Evolutionary conservation across 2,113 vertebrate species (phyloP).

Genomic region (Marmota monax): DNA sequence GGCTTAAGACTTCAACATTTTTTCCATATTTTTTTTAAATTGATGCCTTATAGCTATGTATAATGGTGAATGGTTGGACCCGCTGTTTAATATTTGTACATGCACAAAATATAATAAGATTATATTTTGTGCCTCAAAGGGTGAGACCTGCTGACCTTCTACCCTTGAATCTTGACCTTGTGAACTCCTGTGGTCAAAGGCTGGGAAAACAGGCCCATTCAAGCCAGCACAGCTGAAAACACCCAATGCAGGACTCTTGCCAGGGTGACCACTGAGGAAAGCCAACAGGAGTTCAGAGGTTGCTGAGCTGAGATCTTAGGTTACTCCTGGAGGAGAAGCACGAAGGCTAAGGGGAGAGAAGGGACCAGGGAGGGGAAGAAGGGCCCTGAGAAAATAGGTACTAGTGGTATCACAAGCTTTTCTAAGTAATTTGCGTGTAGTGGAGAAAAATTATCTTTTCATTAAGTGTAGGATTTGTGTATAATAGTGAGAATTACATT

Average conservation of each 20-base stretch:
- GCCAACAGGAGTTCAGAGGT: background rate
- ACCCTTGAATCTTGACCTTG: background rate
- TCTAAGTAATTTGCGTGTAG: background rate
- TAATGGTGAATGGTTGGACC: too few species aligned
- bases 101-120: too few species aligned
- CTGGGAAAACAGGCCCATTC: background rate
- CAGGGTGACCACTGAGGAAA: background rate
- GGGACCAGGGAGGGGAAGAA: too few species aligned
- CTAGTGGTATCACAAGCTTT: background rate
- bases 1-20: background rate
- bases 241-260: background rate
- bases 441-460: background rate
- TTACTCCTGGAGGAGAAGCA: background rate
- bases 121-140: background rate
- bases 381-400: background rate
- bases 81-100: too few species aligned
- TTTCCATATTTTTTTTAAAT: too few species aligned
- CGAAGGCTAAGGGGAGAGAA: accelerated
- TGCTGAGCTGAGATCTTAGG: background rate
- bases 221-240: background rate
- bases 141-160: background rate
- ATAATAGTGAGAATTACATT: conserved; percentile 1
- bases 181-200: background rate
- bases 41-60: too few species aligned
- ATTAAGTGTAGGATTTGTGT: background rate